phyloP scores from a whole-genome alignment of 1,140 invertebrate genomes.

The Vollenhovia emeryi region DNA sequence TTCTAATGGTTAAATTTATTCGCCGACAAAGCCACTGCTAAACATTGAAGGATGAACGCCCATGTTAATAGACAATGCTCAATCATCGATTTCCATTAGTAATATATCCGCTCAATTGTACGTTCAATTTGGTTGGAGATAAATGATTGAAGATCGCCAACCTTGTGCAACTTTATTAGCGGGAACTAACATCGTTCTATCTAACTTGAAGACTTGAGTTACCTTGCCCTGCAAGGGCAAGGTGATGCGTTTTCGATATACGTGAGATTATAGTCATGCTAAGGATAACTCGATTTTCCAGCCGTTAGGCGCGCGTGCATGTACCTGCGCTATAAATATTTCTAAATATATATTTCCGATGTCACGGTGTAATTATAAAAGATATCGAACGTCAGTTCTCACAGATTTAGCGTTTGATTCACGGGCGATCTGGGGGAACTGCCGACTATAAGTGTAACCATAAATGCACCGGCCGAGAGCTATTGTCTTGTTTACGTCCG shows the following conservation, averaged over 20 bases:
- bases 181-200: neutral
- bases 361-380: slow-evolving; percentile 1
- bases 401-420: slow-evolving; percentile 6
- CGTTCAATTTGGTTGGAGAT: too few relatives aligned
- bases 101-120: neutral
- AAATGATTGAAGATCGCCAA: neutral
- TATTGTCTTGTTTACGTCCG: slow-evolving; percentile 32
- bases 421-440: neutral
- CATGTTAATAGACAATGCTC: neutral
- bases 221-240: neutral
- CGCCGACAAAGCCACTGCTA: neutral
- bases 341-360: slow-evolving; percentile 15
- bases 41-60: neutral
- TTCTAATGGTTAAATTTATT: slow-evolving; percentile 33
- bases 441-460: neutral
- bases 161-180: neutral
- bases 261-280: slow-evolving; percentile 7
- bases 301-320: neutral
- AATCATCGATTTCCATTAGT: neutral
- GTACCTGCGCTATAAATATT: slow-evolving; percentile 11
- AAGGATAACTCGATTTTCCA: slow-evolving; percentile 12
- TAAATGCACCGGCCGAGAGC: slow-evolving; percentile 2
- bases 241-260: neutral
- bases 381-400: neutral
- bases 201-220: neutral